Conservation (phyloP, 2,888 invertebrate genomes). For the Machimus atricapillus region DNA sequence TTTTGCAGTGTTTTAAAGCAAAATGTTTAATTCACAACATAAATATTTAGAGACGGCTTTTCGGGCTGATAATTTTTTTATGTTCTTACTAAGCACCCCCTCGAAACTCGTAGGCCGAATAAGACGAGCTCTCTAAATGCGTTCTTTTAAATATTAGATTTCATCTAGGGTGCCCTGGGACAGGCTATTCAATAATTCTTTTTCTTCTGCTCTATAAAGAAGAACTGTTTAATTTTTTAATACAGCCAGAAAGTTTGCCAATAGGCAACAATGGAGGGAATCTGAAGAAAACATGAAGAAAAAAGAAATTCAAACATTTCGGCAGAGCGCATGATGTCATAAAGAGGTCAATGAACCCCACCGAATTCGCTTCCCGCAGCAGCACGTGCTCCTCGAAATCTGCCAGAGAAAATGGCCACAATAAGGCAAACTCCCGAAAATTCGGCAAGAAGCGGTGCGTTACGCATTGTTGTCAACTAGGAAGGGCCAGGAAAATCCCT, state of each 20-base stretch:
- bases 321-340: conserved; percentile 11
- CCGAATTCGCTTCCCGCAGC: neutral
- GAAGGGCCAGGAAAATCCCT: neutral
- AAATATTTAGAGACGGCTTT: neutral
- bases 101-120: neutral
- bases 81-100: neutral
- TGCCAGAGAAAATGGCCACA: neutral
- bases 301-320: neutral
- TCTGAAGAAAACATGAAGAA: neutral
- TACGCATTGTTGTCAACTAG: neutral
- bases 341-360: conserved; percentile 5
- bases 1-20: neutral
- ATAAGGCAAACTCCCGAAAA: neutral
- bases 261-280: neutral
- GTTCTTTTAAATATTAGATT: neutral
- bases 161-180: neutral
- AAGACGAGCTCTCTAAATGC: neutral
- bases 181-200: neutral
- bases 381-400: conserved; percentile 25
- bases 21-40: neutral
- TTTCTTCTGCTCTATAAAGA: neutral
- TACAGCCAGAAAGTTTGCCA: neutral
- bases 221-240: conserved; percentile 1
- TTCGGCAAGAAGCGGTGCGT: neutral
- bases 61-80: neutral